Evolutionary conservation across 30 jellyfish, hydroid and myxozoan species (phyloP).

Genomic region (Hydractinia symbiolongicarpus): DNA sequence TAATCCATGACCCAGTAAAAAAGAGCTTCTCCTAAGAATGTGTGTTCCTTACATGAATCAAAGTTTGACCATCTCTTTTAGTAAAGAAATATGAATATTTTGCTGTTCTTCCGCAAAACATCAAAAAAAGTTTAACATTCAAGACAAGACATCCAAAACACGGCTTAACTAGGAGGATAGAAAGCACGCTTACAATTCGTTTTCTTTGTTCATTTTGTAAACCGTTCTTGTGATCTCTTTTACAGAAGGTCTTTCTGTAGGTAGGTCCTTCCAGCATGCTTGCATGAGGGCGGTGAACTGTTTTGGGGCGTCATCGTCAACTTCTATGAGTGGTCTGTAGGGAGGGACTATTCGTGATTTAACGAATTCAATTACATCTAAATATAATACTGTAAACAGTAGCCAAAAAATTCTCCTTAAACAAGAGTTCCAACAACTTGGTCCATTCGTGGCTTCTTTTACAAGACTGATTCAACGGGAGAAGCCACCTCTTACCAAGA

Average conservation of each 20-base stretch:
- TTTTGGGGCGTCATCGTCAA: constrained; percentile 53
- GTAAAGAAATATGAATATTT: no score
- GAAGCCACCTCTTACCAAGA: no score
- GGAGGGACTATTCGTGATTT: constrained; percentile 48
- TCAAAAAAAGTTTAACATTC: no score
- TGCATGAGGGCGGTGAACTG: constrained; percentile 47
- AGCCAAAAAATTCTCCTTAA: neutral
- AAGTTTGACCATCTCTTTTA: no score
- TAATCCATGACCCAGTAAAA: no score
- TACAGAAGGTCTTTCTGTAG: constrained; percentile 55
- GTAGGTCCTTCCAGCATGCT: constrained; percentile 76
- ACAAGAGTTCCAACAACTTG: neutral
- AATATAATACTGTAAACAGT: neutral
- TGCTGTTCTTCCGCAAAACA: no score
- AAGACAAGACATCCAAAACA: no score
- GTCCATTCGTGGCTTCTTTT: no score
- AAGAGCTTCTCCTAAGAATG: no score
- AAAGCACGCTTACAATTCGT: constrained; percentile 14
- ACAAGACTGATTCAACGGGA: no score
- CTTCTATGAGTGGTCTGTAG: constrained; percentile 57
- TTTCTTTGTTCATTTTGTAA: constrained; percentile 18
- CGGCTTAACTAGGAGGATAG: neutral
- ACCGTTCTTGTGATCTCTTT: constrained; percentile 42
- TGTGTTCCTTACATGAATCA: no score
- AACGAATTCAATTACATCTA: constrained; percentile 55